A percentile compares a stretch with the other conserved stretches of the same genome.
Conservation (phyloP, 1,140 invertebrate species). For the Drosophila quadrilineata region DNA sequence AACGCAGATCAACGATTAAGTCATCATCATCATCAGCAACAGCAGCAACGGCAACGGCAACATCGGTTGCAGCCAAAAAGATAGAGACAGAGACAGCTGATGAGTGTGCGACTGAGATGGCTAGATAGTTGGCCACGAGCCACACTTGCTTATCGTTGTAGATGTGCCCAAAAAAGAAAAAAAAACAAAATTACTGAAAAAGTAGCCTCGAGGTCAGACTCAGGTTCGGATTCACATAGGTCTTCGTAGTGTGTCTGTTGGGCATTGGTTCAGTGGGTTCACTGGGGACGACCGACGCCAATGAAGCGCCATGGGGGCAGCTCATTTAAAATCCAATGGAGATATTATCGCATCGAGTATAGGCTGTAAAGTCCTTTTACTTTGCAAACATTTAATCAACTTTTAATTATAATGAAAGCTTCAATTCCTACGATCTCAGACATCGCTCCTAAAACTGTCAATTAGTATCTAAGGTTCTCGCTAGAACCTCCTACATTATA, state of each 20-base stretch:
- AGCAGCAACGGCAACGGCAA: slow-evolving; percentile 69
- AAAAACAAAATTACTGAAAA: too few relatives aligned
- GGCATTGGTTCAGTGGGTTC: slow-evolving; percentile 2
- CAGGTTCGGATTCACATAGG: slow-evolving; percentile 7
- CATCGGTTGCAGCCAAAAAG: slow-evolving; percentile 38
- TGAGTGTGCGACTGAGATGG: not conserved
- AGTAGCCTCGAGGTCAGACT: slow-evolving; percentile 53
- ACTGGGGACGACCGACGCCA: slow-evolving; percentile 3
- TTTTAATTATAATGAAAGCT: too few relatives aligned
- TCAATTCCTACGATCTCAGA: too few relatives aligned
- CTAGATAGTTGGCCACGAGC: slow-evolving; percentile 26
- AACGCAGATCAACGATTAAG: slow-evolving; percentile 63
- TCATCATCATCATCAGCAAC: slow-evolving; percentile 54
- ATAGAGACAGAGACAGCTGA: not conserved
- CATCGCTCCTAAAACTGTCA: too few relatives aligned
- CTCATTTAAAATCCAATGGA: slow-evolving; percentile 44
- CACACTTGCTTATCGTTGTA: slow-evolving; percentile 18
- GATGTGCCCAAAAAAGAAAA: slow-evolving; percentile 46
- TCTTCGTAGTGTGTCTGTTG: slow-evolving; percentile 24
- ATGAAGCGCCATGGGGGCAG: slow-evolving; percentile 18
- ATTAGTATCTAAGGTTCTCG: too few relatives aligned
- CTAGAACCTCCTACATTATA: too few relatives aligned
- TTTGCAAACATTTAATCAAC: slow-evolving; percentile 34
- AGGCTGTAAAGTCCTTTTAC: slow-evolving; percentile 56
- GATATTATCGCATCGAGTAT: slow-evolving; percentile 44